These are phyloP conservation scores for Chromis chromis DNA, from an alignment of 2,797 vertebrate species.

Conservation along the genomic window DNA sequence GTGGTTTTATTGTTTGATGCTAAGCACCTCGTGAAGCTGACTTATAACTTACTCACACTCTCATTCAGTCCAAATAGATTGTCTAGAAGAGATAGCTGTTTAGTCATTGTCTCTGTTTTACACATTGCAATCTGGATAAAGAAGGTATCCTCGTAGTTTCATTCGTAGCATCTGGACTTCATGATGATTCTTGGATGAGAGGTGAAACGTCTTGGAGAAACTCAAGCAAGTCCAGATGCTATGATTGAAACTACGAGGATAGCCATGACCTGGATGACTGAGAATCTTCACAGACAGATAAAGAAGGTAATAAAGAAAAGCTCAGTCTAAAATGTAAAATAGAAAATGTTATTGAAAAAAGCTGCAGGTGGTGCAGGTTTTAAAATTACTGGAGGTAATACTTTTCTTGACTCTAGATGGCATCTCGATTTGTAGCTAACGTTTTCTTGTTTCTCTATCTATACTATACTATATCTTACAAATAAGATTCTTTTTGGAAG, in stretches of 20 bases:
- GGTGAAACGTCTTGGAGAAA: too few species aligned
- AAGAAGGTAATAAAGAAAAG: background rate
- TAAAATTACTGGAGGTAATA: too few species aligned
- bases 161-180: too few species aligned
- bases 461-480: background rate
- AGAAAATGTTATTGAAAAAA: background rate
- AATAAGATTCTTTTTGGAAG: background rate
- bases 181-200: too few species aligned
- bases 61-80: background rate
- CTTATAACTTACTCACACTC: background rate
- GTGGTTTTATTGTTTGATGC: constrained; percentile 1
- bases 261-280: too few species aligned
- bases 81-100: background rate
- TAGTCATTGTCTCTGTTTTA: background rate
- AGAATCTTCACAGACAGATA: too few species aligned
- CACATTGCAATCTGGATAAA: background rate
- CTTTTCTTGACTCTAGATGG: background rate
- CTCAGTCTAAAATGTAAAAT: background rate
- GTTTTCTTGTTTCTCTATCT: background rate
- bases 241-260: too few species aligned
- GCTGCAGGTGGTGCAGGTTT: background rate
- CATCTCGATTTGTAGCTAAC: background rate
- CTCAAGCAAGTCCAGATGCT: too few species aligned
- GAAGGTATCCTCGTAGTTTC: too few species aligned
- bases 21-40: background rate